These are phyloP conservation scores for Ichneumoninae sp. DNA, from an alignment of 2,888 invertebrate genomes.

Conservation along the genomic window DNA sequence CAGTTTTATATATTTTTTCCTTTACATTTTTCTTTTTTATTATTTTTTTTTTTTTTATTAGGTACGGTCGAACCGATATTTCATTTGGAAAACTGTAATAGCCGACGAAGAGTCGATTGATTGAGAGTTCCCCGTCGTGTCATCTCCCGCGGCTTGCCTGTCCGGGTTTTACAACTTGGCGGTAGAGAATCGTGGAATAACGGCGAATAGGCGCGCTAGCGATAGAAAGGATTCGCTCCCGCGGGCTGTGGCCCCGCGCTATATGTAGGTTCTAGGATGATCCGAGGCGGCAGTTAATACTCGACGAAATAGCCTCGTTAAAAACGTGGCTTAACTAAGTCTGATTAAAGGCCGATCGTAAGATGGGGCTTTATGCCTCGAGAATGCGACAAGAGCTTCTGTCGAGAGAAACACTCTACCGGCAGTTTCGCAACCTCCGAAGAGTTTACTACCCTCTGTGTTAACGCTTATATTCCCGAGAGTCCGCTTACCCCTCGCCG, in stretches of 20 bases:
- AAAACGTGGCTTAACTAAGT: conserved; percentile 66
- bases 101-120: not conserved
- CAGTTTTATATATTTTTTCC: not conserved
- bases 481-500: conserved; percentile 44
- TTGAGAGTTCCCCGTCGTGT: not conserved
- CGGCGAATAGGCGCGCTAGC: conserved; percentile 9
- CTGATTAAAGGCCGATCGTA: conserved; percentile 68
- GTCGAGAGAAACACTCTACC: conserved; percentile 43
- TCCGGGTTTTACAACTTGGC: not conserved
- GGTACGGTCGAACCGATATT: not conserved
- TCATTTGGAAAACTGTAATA: not conserved
- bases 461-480: conserved; percentile 58
- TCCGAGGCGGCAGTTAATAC: conserved; percentile 56
- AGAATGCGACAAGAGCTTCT: conserved; percentile 65
- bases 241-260: not conserved
- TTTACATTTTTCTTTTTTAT: not conserved
- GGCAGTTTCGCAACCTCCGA: conserved; percentile 49
- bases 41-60: not conserved
- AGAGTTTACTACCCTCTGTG: conserved; percentile 56
- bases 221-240: conserved; percentile 51
- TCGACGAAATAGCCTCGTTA: conserved; percentile 65
- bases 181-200: not conserved
- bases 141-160: not conserved
- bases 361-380: conserved; percentile 62
- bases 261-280: conserved; percentile 37